These are phyloP conservation scores for Ganaspis sp. DNA, from an alignment of 1,140 invertebrate species.

Conservation along the genomic window DNA sequence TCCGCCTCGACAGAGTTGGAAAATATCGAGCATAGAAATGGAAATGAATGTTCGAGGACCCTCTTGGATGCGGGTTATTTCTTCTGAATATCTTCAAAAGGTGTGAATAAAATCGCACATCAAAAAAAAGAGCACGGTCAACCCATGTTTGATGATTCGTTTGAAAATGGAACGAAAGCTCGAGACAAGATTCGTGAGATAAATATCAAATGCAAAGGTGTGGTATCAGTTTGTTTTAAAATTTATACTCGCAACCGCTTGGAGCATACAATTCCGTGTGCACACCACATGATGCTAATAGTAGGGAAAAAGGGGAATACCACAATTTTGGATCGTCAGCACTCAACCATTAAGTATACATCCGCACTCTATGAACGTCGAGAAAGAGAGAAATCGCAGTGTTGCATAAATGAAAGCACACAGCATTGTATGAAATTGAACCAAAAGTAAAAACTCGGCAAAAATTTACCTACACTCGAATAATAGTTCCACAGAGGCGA, in stretches of 20 bases:
- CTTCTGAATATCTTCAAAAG: background rate
- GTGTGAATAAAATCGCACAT: background rate
- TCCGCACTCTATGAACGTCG: background rate
- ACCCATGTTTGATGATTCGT: background rate
- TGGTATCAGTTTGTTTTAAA: background rate
- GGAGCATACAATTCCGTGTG: background rate
- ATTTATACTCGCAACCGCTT: background rate
- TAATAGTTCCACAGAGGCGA: background rate
- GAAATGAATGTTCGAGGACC: conserved; percentile 4
- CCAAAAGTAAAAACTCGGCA: background rate
- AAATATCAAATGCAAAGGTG: background rate
- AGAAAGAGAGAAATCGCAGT: background rate
- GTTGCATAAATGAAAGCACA: background rate
- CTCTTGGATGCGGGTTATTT: conserved; percentile 8
- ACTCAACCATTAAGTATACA: conserved; percentile 15
- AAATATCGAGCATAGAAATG: background rate
- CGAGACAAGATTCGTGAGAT: too few species aligned
- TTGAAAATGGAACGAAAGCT: background rate
- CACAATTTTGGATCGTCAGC: conserved; percentile 10
- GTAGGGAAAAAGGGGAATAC: background rate
- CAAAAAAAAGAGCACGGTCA: background rate
- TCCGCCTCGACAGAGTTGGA: background rate
- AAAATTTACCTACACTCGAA: background rate
- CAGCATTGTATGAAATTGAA: background rate
- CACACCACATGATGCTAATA: background rate